Conservation (phyloP, 2,113 vertebrate species). For the Pollachius pollachius region DNA sequence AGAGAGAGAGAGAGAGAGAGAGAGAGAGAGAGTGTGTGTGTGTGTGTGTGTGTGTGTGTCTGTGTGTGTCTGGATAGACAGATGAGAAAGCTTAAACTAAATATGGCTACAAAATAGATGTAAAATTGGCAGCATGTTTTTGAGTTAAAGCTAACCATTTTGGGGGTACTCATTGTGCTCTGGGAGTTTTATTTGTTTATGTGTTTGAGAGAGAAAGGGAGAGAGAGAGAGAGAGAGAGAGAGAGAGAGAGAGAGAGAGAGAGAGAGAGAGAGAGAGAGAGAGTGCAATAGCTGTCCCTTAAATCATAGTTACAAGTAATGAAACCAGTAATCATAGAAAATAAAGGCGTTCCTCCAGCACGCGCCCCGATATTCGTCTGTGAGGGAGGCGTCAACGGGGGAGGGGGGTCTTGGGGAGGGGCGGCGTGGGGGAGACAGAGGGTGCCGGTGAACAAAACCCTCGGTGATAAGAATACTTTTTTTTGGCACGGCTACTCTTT, state of each 20-base stretch:
- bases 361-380: background rate
- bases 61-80: background rate
- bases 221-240: background rate
- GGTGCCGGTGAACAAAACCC: slow-evolving; percentile 30
- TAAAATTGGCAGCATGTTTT: too few relatives aligned
- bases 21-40: slow-evolving; percentile 4
- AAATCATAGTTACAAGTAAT: slow-evolving; percentile 37
- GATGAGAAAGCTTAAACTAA: background rate
- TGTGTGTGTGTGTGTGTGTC: background rate
- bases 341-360: slow-evolving; percentile 17
- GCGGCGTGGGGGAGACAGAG: slow-evolving; percentile 15
- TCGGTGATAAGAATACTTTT: slow-evolving; percentile 6
- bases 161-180: too few relatives aligned
- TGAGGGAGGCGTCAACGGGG: slow-evolving; percentile 41
- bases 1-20: slow-evolving; percentile 4
- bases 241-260: background rate
- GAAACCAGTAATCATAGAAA: slow-evolving; percentile 16
- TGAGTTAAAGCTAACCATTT: too few relatives aligned
- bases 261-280: slow-evolving; percentile 3
- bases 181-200: background rate
- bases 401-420: slow-evolving; percentile 24
- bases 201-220: background rate
- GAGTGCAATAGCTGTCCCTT: slow-evolving; percentile 1
- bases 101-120: too few relatives aligned
- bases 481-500: too few relatives aligned